Conservation (phyloP, 2,797 vertebrate genomes). For the Holocentrus rufus region DNA sequence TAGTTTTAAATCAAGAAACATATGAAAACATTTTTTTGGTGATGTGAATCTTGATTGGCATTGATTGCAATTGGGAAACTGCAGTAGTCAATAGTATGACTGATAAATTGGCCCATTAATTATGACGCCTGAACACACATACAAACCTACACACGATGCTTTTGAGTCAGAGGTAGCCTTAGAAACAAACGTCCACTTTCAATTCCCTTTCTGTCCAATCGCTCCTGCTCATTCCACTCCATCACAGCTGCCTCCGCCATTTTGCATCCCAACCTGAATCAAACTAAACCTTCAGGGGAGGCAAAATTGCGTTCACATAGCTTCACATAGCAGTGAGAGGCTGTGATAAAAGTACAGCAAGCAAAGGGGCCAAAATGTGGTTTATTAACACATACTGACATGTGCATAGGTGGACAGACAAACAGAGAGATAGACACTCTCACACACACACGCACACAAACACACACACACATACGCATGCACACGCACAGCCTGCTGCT, state of each 20-base stretch:
- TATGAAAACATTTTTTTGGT: too few species aligned
- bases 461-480: background rate
- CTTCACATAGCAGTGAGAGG: background rate
- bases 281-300: background rate
- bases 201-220: background rate
- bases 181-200: background rate
- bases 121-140: too few species aligned
- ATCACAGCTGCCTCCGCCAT: background rate
- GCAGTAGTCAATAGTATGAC: too few species aligned
- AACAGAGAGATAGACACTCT: background rate
- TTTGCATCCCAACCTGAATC: background rate
- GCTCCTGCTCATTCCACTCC: background rate
- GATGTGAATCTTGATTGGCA: too few species aligned
- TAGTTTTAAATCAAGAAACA: too few species aligned
- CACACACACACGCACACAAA: background rate
- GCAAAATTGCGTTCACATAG: background rate
- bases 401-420: conserved; percentile 19
- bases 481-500: conserved; percentile 21
- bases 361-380: conserved; percentile 12
- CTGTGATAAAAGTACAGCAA: conserved; percentile 25
- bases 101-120: too few species aligned
- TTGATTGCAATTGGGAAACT: too few species aligned
- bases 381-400: conserved; percentile 13
- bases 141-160: too few species aligned
- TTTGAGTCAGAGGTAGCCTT: too few species aligned